A percentile compares a stretch with the other conserved stretches of the same genome.
Evolutionary conservation across 2,113 vertebrate genomes (phyloP).

Genomic region (Rhineura floridana): DNA sequence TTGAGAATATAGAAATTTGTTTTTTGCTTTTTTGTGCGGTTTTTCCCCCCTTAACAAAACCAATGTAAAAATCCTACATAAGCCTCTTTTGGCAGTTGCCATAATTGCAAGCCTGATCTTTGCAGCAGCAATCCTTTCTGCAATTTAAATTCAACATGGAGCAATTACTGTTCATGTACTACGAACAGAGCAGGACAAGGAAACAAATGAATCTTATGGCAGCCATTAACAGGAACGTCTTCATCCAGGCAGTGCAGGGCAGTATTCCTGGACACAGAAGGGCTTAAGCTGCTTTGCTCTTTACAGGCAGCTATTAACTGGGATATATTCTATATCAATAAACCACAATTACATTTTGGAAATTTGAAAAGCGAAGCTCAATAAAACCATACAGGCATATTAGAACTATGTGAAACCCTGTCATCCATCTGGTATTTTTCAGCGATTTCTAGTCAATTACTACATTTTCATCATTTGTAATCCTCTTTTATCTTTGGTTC

Average conservation of each 20-base stretch:
- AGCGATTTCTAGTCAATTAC: conserved; percentile 80
- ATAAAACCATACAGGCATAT: conserved; percentile 70
- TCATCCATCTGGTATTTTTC: conserved; percentile 81
- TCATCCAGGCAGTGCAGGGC: conserved; percentile 52
- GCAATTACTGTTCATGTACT: conserved; percentile 62
- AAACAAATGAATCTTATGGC: conserved; percentile 72
- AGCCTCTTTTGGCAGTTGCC: conserved; percentile 67
- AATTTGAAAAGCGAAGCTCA: conserved; percentile 76
- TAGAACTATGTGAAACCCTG: conserved; percentile 68
- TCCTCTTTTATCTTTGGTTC: conserved; percentile 80
- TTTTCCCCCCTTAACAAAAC: conserved; percentile 34
- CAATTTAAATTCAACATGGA: conserved; percentile 69
- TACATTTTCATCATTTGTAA: conserved; percentile 75
- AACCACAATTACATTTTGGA: conserved; percentile 78
- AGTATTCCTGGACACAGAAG: conserved; percentile 55
- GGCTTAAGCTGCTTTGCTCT: conserved; percentile 68
- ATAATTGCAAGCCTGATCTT: conserved; percentile 72
- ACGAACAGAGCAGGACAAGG: conserved; percentile 57
- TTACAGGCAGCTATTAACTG: conserved; percentile 74
- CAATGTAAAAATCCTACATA: conserved; percentile 68
- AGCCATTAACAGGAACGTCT: conserved; percentile 64
- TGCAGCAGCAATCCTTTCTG: conserved; percentile 64
- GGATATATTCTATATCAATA: conserved; percentile 74
- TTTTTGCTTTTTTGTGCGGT: conserved; percentile 58
- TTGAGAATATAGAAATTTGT: conserved; percentile 69